phyloP scores from a whole-genome alignment of 1,140 invertebrate genomes.

The Helicoverpa zea region DNA sequence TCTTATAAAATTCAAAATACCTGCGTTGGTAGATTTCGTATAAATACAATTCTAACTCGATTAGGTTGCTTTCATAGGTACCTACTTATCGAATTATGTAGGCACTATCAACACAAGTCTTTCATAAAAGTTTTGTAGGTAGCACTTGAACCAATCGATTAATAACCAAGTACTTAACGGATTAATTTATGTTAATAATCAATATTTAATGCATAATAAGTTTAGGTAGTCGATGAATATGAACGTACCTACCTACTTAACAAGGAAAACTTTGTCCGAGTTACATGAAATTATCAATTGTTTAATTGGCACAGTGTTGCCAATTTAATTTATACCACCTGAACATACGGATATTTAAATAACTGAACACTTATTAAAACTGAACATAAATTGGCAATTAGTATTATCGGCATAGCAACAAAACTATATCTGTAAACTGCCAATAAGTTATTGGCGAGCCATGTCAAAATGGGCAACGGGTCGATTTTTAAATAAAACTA shows the following conservation, averaged over 20 bases:
- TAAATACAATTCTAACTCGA: no score
- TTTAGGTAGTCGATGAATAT: neutral
- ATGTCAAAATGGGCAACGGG: conserved; percentile 23
- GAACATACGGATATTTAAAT: conserved; percentile 2
- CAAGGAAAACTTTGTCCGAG: neutral
- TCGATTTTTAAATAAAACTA: conserved; percentile 29
- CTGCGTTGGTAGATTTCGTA: neutral
- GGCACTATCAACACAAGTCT: no score
- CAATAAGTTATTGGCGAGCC: conserved; percentile 4
- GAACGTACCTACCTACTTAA: neutral
- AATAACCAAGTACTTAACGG: no score
- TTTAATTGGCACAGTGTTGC: conserved; percentile 10
- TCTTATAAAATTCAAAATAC: conserved; percentile 11
- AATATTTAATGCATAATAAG: neutral
- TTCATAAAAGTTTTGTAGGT: no score
- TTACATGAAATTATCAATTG: conserved; percentile 16
- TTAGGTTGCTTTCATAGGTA: no score
- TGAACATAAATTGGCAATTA: conserved; percentile 11
- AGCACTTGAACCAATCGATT: no score
- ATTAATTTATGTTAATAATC: no score
- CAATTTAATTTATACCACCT: conserved; percentile 17
- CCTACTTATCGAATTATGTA: no score
- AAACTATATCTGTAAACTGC: neutral
- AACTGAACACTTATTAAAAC: conserved; percentile 11
- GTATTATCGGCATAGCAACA: conserved; percentile 14